A percentile compares a stretch with the other conserved stretches of the same genome.
Evolutionary conservation across 2,113 vertebrate species (phyloP).

Genomic region (Ochotona curzoniae): DNA sequence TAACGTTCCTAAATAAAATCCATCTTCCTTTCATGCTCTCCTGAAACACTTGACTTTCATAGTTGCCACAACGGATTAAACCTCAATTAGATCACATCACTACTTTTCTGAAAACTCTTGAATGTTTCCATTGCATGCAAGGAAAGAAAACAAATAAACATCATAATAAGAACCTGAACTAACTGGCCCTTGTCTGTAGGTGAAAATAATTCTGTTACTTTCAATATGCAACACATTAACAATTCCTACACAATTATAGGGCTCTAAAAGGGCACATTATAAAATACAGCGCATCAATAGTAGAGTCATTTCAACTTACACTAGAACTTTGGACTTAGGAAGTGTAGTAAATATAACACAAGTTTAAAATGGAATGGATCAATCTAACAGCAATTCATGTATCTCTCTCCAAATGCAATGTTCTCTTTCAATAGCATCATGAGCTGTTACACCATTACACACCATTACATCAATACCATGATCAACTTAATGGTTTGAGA

Average conservation of each 20-base stretch:
- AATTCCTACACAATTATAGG: not conserved
- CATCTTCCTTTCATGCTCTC: not conserved
- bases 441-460: not conserved
- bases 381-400: constrained; percentile 29
- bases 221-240: not conserved
- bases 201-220: not conserved
- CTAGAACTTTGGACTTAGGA: constrained; percentile 13
- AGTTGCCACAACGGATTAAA: not conserved
- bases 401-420: not conserved
- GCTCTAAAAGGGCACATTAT: not conserved
- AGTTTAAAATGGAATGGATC: not conserved
- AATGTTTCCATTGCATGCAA: not conserved
- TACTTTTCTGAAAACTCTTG: not conserved
- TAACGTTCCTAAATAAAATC: not conserved
- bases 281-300: not conserved
- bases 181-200: not conserved
- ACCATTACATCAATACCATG: too few species aligned
- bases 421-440: not conserved
- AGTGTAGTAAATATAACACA: not conserved
- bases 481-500: not conserved
- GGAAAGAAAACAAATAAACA: not conserved
- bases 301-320: not conserved
- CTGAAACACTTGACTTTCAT: not conserved
- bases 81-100: not conserved
- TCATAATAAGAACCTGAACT: not conserved